Evolutionary conservation across 2,797 vertebrate species (phyloP).

Genomic region (Rhyacichthys aspro): DNA sequence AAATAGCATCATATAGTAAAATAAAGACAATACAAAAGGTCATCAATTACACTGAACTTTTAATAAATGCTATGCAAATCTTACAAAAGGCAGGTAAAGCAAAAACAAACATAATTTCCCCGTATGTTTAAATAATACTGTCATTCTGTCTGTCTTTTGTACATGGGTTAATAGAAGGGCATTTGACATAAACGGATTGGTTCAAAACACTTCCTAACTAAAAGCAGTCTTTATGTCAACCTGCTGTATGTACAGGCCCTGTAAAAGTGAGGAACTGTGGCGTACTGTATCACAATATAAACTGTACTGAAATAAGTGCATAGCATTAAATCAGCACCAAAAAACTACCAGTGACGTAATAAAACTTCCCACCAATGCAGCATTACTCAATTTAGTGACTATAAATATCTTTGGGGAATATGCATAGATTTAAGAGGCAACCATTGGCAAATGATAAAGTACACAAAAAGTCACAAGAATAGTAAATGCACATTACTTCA

Average conservation of each 20-base stretch:
- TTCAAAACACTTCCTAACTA: constrained; percentile 34
- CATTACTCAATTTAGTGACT: constrained; percentile 56
- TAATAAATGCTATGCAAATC: constrained; percentile 80
- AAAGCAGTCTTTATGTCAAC: constrained; percentile 51
- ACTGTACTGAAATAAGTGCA: constrained; percentile 55
- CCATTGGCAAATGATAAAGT: constrained; percentile 62
- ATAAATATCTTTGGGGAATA: constrained; percentile 37
- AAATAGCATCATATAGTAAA: constrained; percentile 53
- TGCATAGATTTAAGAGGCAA: constrained; percentile 81
- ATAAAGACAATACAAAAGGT: constrained; percentile 81
- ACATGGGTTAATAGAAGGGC: constrained; percentile 29
- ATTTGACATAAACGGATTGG: constrained; percentile 37
- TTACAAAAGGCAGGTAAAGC: constrained; percentile 79
- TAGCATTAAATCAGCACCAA: constrained; percentile 63
- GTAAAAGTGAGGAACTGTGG: constrained; percentile 53
- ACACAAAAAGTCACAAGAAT: constrained; percentile 53
- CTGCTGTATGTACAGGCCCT: constrained; percentile 45
- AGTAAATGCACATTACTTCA: constrained; percentile 51
- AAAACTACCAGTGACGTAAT: constrained; percentile 57
- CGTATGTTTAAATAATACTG: constrained; percentile 73
- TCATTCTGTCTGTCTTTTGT: constrained; percentile 48
- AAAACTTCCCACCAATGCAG: constrained; percentile 57
- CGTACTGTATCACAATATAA: constrained; percentile 50
- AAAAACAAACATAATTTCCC: constrained; percentile 70
- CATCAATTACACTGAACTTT: constrained; percentile 77